Evolutionary conservation across 2,888 invertebrate genomes (phyloP), one percentile per base, ranked within the genome.

Genomic region (Drosophila barbarae): DNA sequence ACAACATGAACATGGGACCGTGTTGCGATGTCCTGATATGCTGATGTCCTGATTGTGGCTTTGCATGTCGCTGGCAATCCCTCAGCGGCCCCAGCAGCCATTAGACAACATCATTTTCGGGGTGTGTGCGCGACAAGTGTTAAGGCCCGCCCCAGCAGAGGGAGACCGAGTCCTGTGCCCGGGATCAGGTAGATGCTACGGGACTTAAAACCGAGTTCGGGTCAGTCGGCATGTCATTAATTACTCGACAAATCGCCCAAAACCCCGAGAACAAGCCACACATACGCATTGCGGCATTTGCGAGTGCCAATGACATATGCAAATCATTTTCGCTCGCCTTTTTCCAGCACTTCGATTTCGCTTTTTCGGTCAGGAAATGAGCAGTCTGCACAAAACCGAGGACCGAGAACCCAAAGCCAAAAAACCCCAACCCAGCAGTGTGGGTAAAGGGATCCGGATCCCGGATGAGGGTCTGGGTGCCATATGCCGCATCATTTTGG

Each of bases 401-500:
- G 15, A 44, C 38, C 36, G 21, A 52, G 26, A 38, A 18, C 26
- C 63, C 38, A 38, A 44, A 51, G 23, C 35, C 50, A 5, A 34
- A 47, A 49, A 18, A 26, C 34, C 47, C 34, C 47, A 35, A 41
- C 10, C 46, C 6, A 63, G 65, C 34, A 34, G 61, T 46, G 57
- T 71, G 78, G 63, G 66, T 61, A 54, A 55, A 47, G 41, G 54
- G 28, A 38, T 39, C 9, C 69, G 61, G 64, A 57, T 66, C 32
- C 58, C 58, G 46, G 66, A 58, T 65, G 21, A 30, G 47, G 47
- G 47, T 49, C 54, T 47, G 51, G 39, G 39, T 55, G 58, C 61
- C 84, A 75, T 80, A 75, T 84, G 85, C 63, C 69, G 53, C 79
- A 73, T 67, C 69, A 73, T 83, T 83, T 74, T 64, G 77, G 79